Evolutionary conservation across 2,888 invertebrate species (phyloP), one percentile per base, ranked within the genome.

Genomic region (Tinea semifulvella): DNA sequence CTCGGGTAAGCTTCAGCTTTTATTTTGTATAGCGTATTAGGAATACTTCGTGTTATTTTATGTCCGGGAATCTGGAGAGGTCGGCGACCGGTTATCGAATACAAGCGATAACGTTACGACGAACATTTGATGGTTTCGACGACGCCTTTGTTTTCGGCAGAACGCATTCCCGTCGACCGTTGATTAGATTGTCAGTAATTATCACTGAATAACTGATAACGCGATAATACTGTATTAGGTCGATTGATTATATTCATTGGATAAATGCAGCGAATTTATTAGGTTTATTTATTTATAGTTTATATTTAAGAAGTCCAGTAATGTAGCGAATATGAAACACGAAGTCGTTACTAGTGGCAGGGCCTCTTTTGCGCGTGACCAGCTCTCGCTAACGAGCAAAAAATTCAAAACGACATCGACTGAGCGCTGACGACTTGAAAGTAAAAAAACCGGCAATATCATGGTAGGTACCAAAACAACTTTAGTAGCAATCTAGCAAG

Each of bases 121-220:
- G 56, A 64, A 61, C 60, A 60, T 61, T 75, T 42, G 76, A 75
- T 76, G 65, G 53, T 22, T 25, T 59, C 63, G 65, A 67, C 70
- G 73, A 72, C 70, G 69, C 65, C 64, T 69, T 74, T 76, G 75
- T 77, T 77, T 73, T 73, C 64, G 56, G 66, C 66, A 56, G 63
- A 65, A 67, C 64, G 58, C 60, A 17, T 38, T 38, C 38, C 38
- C 16, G 38, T 14, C 31, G 31, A 31, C 18, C 36, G 18, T 6
- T 7, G 36, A 36, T 36, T 36, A 36, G 36, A 36, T 18, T 36
- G 18, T 36, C 25, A 22, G 25, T 22, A 22, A 22, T 22, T n/a
- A n/a, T n/a, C 31, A 31, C 31, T 31, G 7, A 31, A 31, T 3
- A 31, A 31, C 13, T 31, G 31, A 31, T 31, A 31, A 14, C 11